A percentile compares a stretch with the other conserved stretches of the same genome.
phyloP scores from a whole-genome alignment of 2,888 invertebrate species.

The Dryobotodes eremita region DNA sequence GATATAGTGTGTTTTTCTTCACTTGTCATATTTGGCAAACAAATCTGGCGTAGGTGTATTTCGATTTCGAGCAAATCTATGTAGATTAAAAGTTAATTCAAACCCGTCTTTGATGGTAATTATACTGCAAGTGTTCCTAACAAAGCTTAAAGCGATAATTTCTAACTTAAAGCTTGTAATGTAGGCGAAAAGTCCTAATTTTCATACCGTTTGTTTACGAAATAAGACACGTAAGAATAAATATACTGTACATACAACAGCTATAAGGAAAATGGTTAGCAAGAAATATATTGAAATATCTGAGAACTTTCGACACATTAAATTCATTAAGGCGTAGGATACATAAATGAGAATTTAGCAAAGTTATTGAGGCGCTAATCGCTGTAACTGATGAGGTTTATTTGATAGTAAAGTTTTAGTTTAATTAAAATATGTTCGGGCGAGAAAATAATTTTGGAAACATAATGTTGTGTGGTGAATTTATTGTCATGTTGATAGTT shows the following conservation, averaged over 20 bases:
- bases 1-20: not conserved
- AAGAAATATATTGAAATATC: slow-evolving; percentile 18
- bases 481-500: not conserved
- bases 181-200: not conserved
- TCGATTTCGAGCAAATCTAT: not conserved
- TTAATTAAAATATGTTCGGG: not conserved
- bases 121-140: not conserved
- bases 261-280: slow-evolving; percentile 27
- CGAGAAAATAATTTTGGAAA: not conserved
- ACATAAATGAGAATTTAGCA: not conserved
- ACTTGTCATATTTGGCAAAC: not conserved
- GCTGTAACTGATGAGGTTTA: not conserved
- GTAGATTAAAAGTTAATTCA: no score
- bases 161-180: not conserved
- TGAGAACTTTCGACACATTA: slow-evolving; percentile 25
- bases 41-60: not conserved
- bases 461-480: not conserved
- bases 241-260: not conserved
- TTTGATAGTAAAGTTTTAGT: not conserved
- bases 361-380: not conserved
- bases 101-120: not conserved
- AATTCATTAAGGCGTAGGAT: slow-evolving; percentile 18
- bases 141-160: not conserved
- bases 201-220: not conserved
- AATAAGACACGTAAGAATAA: not conserved